Evolutionary conservation across 2,888 invertebrate genomes (phyloP).

Genomic region (Metellina segmentata): DNA sequence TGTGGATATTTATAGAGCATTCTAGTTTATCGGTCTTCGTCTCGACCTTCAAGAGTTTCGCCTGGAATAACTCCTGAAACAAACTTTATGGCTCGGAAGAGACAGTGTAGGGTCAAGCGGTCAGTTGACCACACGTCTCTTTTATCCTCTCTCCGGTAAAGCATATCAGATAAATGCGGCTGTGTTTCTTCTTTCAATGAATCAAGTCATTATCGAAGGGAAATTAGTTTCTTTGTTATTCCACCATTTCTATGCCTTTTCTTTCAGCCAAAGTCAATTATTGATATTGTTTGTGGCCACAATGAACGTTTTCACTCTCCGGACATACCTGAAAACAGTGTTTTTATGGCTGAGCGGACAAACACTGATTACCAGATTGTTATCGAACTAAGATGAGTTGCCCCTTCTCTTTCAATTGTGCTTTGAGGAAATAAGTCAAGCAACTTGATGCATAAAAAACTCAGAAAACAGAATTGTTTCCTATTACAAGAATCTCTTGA

Average conservation of each 20-base stretch:
- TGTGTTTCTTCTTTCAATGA: not conserved
- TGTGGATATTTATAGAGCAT: too few relatives aligned
- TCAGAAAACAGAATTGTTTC: too few relatives aligned
- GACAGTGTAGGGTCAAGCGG: conserved; percentile 57
- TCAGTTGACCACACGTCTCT: conserved; percentile 52
- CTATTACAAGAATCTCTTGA: too few relatives aligned
- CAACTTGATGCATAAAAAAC: too few relatives aligned
- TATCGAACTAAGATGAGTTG: not conserved
- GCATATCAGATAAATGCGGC: not conserved
- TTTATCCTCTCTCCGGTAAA: not conserved
- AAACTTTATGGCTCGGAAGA: conserved; percentile 10
- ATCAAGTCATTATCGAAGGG: not conserved
- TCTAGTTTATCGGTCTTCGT: too few relatives aligned
- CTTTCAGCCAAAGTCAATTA: not conserved
- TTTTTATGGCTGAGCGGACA: not conserved
- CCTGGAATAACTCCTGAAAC: not conserved
- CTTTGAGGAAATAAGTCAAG: not conserved
- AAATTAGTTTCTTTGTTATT: conserved; percentile 37
- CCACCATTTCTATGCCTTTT: not conserved
- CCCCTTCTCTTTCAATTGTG: not conserved
- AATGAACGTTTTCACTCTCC: not conserved
- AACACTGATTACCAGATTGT: not conserved
- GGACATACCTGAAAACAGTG: not conserved
- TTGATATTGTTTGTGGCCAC: not conserved
- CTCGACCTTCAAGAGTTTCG: not conserved